Conservation (phyloP, 2,113 vertebrate species). For the Hiodon alosoides region DNA sequence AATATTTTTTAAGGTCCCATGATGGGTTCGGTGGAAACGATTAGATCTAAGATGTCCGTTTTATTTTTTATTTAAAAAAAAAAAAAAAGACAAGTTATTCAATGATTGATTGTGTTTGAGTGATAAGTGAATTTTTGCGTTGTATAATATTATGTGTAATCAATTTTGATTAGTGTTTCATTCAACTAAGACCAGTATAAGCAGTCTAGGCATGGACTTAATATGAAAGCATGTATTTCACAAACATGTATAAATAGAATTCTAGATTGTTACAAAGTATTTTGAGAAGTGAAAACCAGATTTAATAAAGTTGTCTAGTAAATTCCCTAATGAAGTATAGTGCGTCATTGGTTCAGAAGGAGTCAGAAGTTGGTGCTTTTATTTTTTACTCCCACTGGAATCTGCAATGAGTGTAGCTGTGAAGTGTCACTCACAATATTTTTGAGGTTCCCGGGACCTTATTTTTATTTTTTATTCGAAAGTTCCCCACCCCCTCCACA, state of each 20-base stretch:
- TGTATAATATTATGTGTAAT: conserved; percentile 60
- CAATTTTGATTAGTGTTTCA: conserved; percentile 43
- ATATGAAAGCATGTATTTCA: conserved; percentile 48
- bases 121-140: conserved; percentile 56
- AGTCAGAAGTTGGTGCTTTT: conserved; percentile 41
- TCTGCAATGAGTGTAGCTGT: conserved; percentile 43
- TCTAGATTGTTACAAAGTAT: conserved; percentile 62
- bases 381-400: conserved; percentile 37
- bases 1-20: neutral
- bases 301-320: conserved; percentile 70
- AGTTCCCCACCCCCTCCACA: conserved; percentile 19
- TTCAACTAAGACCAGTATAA: conserved; percentile 47
- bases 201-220: conserved; percentile 47
- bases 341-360: conserved; percentile 64
- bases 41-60: conserved; percentile 15
- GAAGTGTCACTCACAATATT: conserved; percentile 30
- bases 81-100: conserved; percentile 30
- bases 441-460: conserved; percentile 12
- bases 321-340: conserved; percentile 59
- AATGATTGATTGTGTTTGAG: conserved; percentile 49
- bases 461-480: conserved; percentile 7
- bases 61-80: conserved; percentile 24
- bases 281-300: conserved; percentile 60
- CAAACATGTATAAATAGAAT: conserved; percentile 55
- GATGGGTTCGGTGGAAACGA: conserved; percentile 12